Evolutionary conservation across 2,113 vertebrate species (phyloP).

Genomic region (Poecilia latipinna): DNA sequence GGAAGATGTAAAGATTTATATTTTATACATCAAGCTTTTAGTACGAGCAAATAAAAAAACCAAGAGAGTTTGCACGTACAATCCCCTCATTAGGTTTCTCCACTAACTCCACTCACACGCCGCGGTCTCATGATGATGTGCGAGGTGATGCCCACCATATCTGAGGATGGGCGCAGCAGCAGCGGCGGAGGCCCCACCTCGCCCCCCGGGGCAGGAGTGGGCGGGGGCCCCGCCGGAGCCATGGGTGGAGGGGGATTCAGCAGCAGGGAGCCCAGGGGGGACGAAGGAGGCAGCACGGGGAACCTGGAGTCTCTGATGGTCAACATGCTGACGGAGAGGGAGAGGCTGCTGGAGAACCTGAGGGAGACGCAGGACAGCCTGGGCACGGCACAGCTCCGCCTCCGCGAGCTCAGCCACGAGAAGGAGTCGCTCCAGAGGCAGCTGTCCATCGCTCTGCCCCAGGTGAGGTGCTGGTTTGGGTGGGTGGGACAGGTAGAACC

Average conservation of each 20-base stretch:
- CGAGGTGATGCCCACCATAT: constrained; percentile 97
- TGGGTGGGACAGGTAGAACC: too few species aligned
- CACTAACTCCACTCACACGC: constrained; percentile 39
- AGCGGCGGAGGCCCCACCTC: constrained; percentile 82
- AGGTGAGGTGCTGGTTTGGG: constrained; percentile 75
- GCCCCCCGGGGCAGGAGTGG: constrained; percentile 68
- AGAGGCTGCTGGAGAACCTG: constrained; percentile 92
- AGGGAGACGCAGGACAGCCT: constrained; percentile 93
- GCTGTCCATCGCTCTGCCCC: constrained; percentile 91
- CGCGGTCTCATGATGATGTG: constrained; percentile 91
- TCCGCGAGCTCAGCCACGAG: constrained; percentile 91
- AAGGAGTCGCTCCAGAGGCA: constrained; percentile 92
- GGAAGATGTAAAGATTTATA: constrained; percentile 66
- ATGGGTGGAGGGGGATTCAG: constrained; percentile 72
- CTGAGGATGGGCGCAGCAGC: constrained; percentile 89
- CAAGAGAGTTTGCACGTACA: constrained; percentile 55
- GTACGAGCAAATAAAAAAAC: constrained; percentile 25
- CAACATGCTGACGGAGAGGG: constrained; percentile 95
- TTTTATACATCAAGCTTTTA: constrained; percentile 64
- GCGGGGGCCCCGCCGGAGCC: constrained; percentile 66
- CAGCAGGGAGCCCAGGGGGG: constrained; percentile 71
- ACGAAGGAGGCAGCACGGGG: constrained; percentile 91
- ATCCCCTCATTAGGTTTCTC: constrained; percentile 41
- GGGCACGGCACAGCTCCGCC: constrained; percentile 89
- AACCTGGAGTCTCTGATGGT: constrained; percentile 96